A percentile compares a stretch with the other conserved stretches of the same genome.
phyloP scores from a whole-genome alignment of 2,888 invertebrate genomes.

The Sinohyriopsis cumingii region DNA sequence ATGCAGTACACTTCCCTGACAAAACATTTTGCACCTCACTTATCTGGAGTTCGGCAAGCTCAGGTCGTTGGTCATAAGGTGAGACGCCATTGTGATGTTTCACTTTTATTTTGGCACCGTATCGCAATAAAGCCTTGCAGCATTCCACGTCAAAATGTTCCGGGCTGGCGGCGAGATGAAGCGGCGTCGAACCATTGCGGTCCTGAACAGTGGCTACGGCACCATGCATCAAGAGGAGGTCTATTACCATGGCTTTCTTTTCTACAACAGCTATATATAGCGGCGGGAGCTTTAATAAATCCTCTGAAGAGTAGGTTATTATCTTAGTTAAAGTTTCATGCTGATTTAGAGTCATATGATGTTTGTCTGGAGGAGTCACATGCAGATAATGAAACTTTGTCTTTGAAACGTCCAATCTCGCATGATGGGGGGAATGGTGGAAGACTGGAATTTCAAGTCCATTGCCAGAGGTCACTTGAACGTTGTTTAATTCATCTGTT shows the following conservation, averaged over 20 bases:
- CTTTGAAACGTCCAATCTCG: no score
- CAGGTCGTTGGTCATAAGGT: constrained; percentile 75
- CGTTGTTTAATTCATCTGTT: constrained; percentile 14
- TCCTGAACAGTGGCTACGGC: constrained; percentile 75
- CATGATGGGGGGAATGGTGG: background rate
- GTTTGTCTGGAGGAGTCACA: no score
- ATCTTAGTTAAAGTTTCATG: constrained; percentile 31
- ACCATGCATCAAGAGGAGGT: constrained; percentile 76
- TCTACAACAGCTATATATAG: constrained; percentile 76
- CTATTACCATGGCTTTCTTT: constrained; percentile 75
- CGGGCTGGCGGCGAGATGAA: constrained; percentile 76
- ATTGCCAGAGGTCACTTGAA: constrained; percentile 6
- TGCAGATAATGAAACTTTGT: no score
- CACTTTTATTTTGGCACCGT: constrained; percentile 73
- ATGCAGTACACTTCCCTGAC: constrained; percentile 31
- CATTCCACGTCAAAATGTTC: constrained; percentile 76
- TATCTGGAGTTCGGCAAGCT: constrained; percentile 74
- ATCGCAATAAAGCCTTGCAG: constrained; percentile 74
- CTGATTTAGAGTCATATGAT: constrained; percentile 11
- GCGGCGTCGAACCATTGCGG: constrained; percentile 76
- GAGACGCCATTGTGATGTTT: constrained; percentile 74
- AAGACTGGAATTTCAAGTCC: constrained; percentile 7
- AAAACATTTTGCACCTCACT: constrained; percentile 73
- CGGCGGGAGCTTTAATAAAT: constrained; percentile 76
- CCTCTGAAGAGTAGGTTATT: constrained; percentile 74